Percentiles rank a stretch among this genome's conserved stretches.
phyloP scores from a whole-genome alignment of 2,797 vertebrate species.

The Spinibarbus caldwelli region DNA sequence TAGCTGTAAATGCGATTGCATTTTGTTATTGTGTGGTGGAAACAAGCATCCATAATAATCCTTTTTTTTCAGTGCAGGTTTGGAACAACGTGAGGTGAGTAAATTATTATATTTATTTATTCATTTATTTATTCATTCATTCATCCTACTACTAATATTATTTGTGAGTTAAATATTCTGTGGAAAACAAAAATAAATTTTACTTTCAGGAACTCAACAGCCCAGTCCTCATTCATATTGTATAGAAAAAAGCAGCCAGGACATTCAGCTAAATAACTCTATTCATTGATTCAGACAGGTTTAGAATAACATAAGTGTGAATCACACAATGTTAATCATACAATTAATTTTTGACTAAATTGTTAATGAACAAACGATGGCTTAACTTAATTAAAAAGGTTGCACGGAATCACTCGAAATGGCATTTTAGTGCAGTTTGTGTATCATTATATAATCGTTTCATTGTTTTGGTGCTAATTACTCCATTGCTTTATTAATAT shows the following conservation, averaged over 20 bases:
- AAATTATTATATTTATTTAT: not conserved
- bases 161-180: not conserved
- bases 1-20: no score
- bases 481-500: not conserved
- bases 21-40: no score
- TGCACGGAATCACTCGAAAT: not conserved
- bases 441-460: not conserved
- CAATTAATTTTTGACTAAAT: no score
- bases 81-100: not conserved
- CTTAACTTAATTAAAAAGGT: not conserved
- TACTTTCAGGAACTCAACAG: not conserved
- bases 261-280: not conserved
- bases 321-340: not conserved
- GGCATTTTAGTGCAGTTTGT: not conserved
- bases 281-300: not conserved
- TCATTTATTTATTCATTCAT: no score
- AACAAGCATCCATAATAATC: no score
- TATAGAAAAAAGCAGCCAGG: not conserved
- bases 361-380: not conserved
- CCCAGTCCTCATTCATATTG: not conserved
- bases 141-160: no score
- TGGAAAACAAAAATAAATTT: not conserved
- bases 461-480: slow-evolving; percentile 21
- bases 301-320: not conserved
- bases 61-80: not conserved